Evolutionary conservation across 2,797 vertebrate genomes (phyloP), one percentile per base, ranked within the genome.

Genomic region (Chelidonichthys spinosus): DNA sequence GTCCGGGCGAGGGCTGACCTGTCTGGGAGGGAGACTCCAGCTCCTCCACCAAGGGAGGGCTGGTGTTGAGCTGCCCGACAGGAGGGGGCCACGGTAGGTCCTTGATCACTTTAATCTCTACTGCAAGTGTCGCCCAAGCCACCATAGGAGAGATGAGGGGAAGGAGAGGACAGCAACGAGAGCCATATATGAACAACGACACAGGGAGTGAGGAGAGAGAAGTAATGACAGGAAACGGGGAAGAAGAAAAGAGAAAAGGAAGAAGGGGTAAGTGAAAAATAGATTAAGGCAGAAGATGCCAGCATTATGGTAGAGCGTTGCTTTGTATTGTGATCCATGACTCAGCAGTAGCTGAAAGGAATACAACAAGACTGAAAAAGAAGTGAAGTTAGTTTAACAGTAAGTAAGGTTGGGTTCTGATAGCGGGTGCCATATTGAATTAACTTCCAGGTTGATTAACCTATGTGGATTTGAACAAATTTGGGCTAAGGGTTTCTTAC

Each of bases 31-130:
- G 91, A 91, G 94, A 95, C 67, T 95, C 95, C 89, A 95, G 95
- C 87, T 94, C 93, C 37, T 96, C 96, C n/a, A 82, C 88, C 83
- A 92, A 94, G 74, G 95, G 95, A 78, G 95, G 93, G 81, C 94
- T 93, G 74, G 95, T 96, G 94, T 97, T 96, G 82, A 99, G 97
- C 92, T 99, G 98, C 92, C 98, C 98, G 69, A 99, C 98, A 0
- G 98, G 98, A 3, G 97, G 98, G 76, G 98, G 98, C 98, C 98
- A 99, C 35, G 98, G 98, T 90, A 99, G 95, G 94, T 99, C 97
- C 96, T 98, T 97, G 95, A 98, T 98, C 93, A 98, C 97, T 96
- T 99, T 99, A 95, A 99, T 98, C 95, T 99, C 98, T 94, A 99
- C 97, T 98, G 95, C 95, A 95, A 93, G 83, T 72, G 82, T 86